A percentile compares a stretch with the other conserved stretches of the same genome.
These are phyloP conservation scores for Turdus rufiventris DNA, from an alignment of 2,113 vertebrate species.

Conservation along the genomic window DNA sequence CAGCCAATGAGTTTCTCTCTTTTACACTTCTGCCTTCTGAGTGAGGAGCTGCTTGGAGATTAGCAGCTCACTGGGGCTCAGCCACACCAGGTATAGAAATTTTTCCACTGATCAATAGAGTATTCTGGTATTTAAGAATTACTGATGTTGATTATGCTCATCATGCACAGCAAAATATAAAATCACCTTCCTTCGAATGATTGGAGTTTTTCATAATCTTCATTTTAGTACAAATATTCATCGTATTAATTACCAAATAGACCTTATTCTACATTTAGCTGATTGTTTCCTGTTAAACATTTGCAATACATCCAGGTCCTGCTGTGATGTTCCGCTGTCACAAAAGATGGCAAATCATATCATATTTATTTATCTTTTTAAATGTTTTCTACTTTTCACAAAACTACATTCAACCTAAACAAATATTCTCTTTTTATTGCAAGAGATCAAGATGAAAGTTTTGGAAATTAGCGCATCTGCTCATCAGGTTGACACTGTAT, in stretches of 20 bases:
- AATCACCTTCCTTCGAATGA: background rate
- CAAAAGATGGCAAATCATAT: background rate
- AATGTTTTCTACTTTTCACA: background rate
- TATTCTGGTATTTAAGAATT: background rate
- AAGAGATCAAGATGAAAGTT: background rate
- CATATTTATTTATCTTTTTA: background rate
- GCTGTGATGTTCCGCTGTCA: background rate
- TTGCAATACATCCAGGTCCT: background rate
- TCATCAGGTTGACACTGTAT: fast-evolving
- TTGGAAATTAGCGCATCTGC: background rate
- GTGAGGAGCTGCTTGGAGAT: background rate
- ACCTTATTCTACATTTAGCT: background rate
- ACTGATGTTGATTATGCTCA: background rate
- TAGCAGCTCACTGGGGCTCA: background rate
- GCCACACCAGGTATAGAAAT: background rate
- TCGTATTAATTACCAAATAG: slow-evolving; percentile 12
- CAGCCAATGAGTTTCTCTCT: background rate
- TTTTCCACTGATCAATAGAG: background rate
- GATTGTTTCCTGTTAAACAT: slow-evolving; percentile 40
- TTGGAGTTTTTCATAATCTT: background rate
- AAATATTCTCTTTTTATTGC: background rate
- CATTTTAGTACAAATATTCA: slow-evolving; percentile 4
- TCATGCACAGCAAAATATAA: background rate
- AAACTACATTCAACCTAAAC: background rate
- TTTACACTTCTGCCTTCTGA: background rate